Conservation (phyloP, 1,140 invertebrate species). For the Hylyphantes graminicola region DNA sequence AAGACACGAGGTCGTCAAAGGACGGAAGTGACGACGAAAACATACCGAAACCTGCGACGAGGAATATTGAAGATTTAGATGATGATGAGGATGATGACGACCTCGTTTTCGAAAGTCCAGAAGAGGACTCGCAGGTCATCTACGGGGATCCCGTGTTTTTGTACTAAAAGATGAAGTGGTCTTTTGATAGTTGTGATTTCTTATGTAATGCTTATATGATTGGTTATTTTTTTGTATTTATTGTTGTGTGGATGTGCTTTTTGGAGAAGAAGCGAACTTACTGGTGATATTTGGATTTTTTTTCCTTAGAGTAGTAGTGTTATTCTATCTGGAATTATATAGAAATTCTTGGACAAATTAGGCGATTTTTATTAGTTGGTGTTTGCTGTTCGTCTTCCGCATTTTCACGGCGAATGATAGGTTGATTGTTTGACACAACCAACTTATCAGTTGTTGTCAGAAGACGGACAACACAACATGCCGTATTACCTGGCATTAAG, state of each 20-base stretch:
- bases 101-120: slow-evolving; percentile 39
- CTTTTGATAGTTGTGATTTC: slow-evolving; percentile 15
- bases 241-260: slow-evolving; percentile 1
- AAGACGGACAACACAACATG: no score
- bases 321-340: no score
- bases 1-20: background rate
- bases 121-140: slow-evolving; percentile 51
- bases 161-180: background rate
- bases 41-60: background rate
- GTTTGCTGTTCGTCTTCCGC: no score
- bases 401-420: no score
- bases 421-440: no score
- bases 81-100: slow-evolving; percentile 15
- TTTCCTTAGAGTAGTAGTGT: background rate
- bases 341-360: no score
- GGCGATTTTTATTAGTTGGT: no score
- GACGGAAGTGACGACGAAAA: slow-evolving; percentile 18
- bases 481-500: no score
- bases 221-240: slow-evolving; percentile 1
- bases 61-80: slow-evolving; percentile 7
- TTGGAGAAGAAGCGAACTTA: background rate
- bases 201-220: background rate
- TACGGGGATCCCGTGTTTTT: slow-evolving; percentile 53
- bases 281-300: slow-evolving; percentile 24
- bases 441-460: no score